A percentile compares a stretch with the other conserved stretches of the same genome.
These are phyloP conservation scores for Melitaea cinxia DNA, from an alignment of 1,140 invertebrate genomes.

Conservation along the genomic window DNA sequence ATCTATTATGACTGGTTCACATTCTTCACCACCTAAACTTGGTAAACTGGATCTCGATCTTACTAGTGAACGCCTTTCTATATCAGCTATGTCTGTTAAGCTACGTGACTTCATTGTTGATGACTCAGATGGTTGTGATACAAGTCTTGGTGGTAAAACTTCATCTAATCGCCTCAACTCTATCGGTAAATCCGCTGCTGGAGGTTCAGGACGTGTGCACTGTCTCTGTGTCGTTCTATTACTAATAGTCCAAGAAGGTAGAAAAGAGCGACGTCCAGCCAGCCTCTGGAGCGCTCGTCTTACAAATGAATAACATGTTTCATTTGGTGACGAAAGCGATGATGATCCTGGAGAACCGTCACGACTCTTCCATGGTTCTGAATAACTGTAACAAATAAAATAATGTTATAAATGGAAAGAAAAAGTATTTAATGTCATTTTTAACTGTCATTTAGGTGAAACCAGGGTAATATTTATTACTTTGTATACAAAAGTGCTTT, in stretches of 20 bases:
- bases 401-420: not conserved
- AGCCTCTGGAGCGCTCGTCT: constrained; percentile 93
- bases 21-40: constrained; percentile 82
- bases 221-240: constrained; percentile 80
- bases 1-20: constrained; percentile 53
- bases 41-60: constrained; percentile 89
- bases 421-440: constrained; percentile 1
- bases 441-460: no score
- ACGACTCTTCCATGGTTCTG: constrained; percentile 69
- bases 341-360: constrained; percentile 89
- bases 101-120: constrained; percentile 89
- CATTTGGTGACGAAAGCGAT: constrained; percentile 94
- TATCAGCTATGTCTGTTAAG: constrained; percentile 89
- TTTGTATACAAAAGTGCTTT: no score
- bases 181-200: constrained; percentile 88
- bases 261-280: constrained; percentile 90
- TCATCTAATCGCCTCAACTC: constrained; percentile 93
- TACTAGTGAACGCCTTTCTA: constrained; percentile 86
- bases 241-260: constrained; percentile 88
- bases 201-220: constrained; percentile 80
- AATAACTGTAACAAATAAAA: constrained; percentile 47
- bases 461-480: no score
- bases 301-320: constrained; percentile 97
- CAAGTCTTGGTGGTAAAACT: constrained; percentile 77
- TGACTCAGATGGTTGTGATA: constrained; percentile 80